These are phyloP conservation scores for Exephanes ischioxanthus DNA, from an alignment of 2,888 invertebrate genomes.

Conservation along the genomic window DNA sequence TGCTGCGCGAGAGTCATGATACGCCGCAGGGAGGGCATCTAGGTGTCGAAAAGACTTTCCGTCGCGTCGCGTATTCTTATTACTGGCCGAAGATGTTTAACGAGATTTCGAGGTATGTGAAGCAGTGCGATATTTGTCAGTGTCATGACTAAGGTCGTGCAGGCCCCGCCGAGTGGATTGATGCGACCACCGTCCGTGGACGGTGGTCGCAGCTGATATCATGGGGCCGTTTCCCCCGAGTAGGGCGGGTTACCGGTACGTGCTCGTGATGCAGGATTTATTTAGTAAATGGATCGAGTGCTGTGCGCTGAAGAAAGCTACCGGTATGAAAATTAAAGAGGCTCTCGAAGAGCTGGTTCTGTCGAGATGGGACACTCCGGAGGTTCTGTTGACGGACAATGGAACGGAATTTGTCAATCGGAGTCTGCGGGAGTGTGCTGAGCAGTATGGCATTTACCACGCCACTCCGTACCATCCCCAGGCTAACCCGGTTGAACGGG, in stretches of 20 bases:
- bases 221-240: not conserved
- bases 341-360: no score
- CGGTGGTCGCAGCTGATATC: not conserved
- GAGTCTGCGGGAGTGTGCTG: not conserved
- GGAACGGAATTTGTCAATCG: conserved; percentile 18
- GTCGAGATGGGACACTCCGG: no score
- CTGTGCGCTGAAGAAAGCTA: no score
- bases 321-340: no score
- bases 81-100: conserved; percentile 71
- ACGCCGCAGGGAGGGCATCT: conserved; percentile 68
- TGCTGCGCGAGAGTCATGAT: conserved; percentile 67
- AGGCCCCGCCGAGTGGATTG: conserved; percentile 62
- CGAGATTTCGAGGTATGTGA: conserved; percentile 70
- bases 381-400: no score
- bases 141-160: conserved; percentile 66
- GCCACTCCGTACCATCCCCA: not conserved
- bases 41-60: conserved; percentile 67
- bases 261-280: no score
- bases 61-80: conserved; percentile 46
- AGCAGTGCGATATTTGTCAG: conserved; percentile 70
- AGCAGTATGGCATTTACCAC: not conserved
- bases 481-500: not conserved
- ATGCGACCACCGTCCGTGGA: conserved; percentile 64
- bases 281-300: no score
- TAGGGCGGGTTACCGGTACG: no score